Percentiles rank a stretch among this genome's conserved stretches.
These are phyloP conservation scores for Palythoa heliodiscus DNA, from an alignment of 92 coral and sea anemone genomes.

Conservation along the genomic window DNA sequence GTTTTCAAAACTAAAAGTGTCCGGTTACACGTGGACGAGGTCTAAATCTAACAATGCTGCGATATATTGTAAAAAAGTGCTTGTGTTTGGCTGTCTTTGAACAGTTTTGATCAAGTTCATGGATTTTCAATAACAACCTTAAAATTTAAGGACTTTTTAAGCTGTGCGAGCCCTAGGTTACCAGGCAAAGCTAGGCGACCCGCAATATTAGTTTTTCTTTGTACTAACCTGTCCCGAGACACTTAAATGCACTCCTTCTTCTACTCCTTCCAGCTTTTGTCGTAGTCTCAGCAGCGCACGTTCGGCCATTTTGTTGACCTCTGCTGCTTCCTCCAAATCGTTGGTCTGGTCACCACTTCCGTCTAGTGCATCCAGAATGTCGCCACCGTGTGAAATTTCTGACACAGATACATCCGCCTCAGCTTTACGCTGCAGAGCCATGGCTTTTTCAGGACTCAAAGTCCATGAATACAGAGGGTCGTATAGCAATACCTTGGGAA, in stretches of 20 bases:
- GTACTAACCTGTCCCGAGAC: slow-evolving; percentile 75
- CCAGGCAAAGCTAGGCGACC: too few species aligned
- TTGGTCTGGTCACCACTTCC: slow-evolving; percentile 48
- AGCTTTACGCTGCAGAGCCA: slow-evolving; percentile 83
- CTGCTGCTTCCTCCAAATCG: slow-evolving; percentile 47
- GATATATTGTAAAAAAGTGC: too few species aligned
- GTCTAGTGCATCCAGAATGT: slow-evolving; percentile 65
- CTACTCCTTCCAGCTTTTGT: slow-evolving; percentile 94
- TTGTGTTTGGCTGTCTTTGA: too few species aligned
- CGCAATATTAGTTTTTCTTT: too few species aligned
- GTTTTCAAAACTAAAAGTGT: too few species aligned
- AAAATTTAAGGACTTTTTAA: too few species aligned
- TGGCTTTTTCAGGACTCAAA: slow-evolving; percentile 84
- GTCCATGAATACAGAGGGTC: slow-evolving; percentile 99
- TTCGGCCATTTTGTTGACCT: slow-evolving; percentile 98
- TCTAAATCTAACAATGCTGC: too few species aligned
- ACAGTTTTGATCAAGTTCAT: background rate
- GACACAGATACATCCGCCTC: slow-evolving; percentile 75
- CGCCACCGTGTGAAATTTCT: slow-evolving; percentile 60
- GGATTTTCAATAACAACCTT: background rate
- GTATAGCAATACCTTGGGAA: slow-evolving; percentile 77
- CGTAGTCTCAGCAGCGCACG: slow-evolving; percentile 80
- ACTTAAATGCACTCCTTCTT: slow-evolving; percentile 90
- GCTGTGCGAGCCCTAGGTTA: background rate
- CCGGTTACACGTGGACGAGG: too few species aligned